Conservation (phyloP, 2,113 vertebrate genomes). For the Lepisosteus osseus region DNA sequence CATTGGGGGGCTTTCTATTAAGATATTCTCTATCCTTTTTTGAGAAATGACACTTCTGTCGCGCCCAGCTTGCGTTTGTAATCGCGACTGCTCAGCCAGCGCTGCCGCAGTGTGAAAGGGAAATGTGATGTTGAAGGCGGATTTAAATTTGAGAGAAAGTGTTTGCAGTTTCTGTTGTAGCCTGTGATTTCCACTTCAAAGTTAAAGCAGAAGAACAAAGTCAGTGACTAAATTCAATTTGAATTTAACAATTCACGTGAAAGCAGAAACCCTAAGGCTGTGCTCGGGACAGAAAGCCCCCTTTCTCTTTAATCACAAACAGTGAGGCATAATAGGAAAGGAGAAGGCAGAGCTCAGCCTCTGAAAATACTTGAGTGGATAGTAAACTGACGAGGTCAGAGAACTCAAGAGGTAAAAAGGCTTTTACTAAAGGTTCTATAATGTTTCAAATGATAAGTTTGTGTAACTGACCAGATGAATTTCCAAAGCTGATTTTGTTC, state of each 20-base stretch:
- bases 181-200: conserved; percentile 21
- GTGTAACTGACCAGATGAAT: no score
- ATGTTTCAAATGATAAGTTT: no score
- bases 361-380: no score
- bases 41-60: no score
- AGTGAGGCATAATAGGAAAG: background rate
- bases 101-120: background rate
- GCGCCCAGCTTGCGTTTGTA: no score
- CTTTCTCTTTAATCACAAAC: background rate
- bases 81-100: background rate
- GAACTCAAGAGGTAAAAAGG: no score
- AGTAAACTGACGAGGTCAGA: no score
- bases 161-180: background rate
- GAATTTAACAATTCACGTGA: conserved; percentile 2
- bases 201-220: conserved; percentile 11
- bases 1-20: no score
- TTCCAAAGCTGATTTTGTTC: no score
- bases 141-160: background rate
- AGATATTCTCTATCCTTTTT: no score
- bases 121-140: background rate
- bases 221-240: conserved; percentile 9
- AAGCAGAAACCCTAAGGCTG: background rate
- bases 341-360: no score
- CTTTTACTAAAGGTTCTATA: no score
- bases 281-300: background rate